These are phyloP conservation scores for Apodemus speciosus DNA, from an alignment of 2,113 vertebrate genomes.

Conservation along the genomic window DNA sequence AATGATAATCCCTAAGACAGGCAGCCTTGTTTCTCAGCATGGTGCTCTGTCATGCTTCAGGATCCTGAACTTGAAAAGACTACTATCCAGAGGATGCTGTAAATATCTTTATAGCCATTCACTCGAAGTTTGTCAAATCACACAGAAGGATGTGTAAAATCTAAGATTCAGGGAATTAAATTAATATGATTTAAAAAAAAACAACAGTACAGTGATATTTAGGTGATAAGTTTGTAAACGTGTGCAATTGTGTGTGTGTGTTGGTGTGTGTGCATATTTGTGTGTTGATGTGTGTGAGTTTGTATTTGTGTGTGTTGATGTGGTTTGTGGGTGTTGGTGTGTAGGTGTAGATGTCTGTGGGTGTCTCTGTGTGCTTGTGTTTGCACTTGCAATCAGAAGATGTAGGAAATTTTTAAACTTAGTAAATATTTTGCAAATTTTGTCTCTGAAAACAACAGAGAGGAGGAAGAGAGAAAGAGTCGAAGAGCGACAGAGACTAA, in stretches of 20 bases:
- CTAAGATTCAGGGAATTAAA: not conserved
- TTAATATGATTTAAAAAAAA: not conserved
- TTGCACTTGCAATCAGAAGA: not conserved
- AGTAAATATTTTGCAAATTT: not conserved
- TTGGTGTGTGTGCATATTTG: not conserved
- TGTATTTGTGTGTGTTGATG: not conserved
- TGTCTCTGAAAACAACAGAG: not conserved
- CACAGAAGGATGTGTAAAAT: not conserved
- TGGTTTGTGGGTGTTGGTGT: not conserved
- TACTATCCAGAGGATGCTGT: not conserved
- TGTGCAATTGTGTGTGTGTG: not conserved
- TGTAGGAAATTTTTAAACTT: not conserved
- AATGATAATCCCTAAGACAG: not conserved
- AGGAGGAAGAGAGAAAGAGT: not conserved
- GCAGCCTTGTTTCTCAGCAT: not conserved
- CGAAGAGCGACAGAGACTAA: not conserved
- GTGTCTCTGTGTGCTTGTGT: not conserved
- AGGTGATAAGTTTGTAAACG: not conserved
- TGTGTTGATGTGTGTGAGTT: not conserved
- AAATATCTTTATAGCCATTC: not conserved
- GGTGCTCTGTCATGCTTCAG: not conserved
- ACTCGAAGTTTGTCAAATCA: not conserved
- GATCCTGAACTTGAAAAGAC: not conserved
- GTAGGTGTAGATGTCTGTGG: not conserved
- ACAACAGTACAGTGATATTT: not conserved